Evolutionary conservation across 2,113 vertebrate species (phyloP), one percentile per base, ranked within the genome.

Genomic region (Corydoras sp.): DNA sequence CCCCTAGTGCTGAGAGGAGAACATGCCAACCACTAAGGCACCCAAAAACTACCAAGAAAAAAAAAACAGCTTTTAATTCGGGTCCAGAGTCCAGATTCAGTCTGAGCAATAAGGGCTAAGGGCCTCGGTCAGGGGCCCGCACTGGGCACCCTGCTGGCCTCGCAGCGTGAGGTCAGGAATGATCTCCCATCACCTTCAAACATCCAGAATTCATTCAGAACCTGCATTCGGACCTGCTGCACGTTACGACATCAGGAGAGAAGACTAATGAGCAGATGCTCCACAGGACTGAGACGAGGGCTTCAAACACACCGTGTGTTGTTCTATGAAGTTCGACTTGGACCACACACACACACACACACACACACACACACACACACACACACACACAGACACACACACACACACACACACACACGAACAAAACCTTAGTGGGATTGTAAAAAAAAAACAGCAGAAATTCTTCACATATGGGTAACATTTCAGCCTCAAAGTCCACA

Each of bases 401-500:
- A 83, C 54, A 13, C 65, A 8, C 62, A 11, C 81, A 82, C 80
- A 83, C 54, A 13, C 65, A 6, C 62, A 11, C 80, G 82, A 79
- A 83, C 54, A 13, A 64, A 8, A 78, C 51, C 32, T 14, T 72
- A 77, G 79, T 83, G 76, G 67, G 55, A 68, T 9, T 31, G 61
- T 62, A 86, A 79, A 85, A 84, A 80, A 83, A 85, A 80, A 86
- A 80, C 62, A 76, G 73, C 79, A 61, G 76, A 82, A 87, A 88
- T 89, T 84, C 87, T 81, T 77, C 83, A 81, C 88, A 88, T 88
- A 89, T 86, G 86, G 88, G 83, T 79, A 77, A 84, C 84, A 29
- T 60, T 86, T 87, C 84, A 84, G 83, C 62, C 85, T 87, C 83
- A 83, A 82, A 85, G 81, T 85, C 82, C 86, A 84, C 85, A 87